Evolutionary conservation across 2,113 vertebrate genomes (phyloP).

Genomic region (Rhinolophus sinicus): DNA sequence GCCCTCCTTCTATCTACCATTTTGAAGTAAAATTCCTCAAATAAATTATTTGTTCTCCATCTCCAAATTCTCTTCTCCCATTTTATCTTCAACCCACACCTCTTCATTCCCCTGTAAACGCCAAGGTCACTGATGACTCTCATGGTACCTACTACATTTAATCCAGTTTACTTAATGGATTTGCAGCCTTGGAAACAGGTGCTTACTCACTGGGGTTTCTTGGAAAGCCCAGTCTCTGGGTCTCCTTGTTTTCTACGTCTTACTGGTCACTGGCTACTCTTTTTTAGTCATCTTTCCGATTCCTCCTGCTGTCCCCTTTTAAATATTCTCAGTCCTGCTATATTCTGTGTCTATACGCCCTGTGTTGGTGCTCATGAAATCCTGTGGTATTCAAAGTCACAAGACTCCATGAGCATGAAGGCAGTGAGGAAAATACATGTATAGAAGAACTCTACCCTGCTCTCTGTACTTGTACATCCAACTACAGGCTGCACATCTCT

Average conservation of each 20-base stretch:
- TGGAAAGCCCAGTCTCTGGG: too few relatives aligned
- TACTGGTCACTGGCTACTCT: neutral
- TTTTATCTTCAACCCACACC: neutral
- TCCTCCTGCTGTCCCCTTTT: neutral
- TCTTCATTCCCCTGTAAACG: neutral
- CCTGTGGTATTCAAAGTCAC: neutral
- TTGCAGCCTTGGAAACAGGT: neutral
- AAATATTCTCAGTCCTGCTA: neutral
- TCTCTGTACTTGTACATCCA: neutral
- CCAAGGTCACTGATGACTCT: neutral
- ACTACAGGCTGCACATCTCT: neutral
- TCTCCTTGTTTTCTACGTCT: neutral
- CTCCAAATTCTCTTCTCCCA: neutral
- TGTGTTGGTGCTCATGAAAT: neutral
- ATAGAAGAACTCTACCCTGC: neutral
- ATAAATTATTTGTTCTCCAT: neutral
- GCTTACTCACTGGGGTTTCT: neutral
- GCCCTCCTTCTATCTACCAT: neutral
- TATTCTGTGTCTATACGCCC: too few relatives aligned
- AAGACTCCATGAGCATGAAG: neutral
- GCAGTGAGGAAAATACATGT: neutral
- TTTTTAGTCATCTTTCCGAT: neutral
- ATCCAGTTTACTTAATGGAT: neutral
- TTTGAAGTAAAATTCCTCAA: neutral
- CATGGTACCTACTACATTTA: accelerated